Evolutionary conservation across 2,797 vertebrate species (phyloP).

Genomic region (Eurystomus glaucurus): DNA sequence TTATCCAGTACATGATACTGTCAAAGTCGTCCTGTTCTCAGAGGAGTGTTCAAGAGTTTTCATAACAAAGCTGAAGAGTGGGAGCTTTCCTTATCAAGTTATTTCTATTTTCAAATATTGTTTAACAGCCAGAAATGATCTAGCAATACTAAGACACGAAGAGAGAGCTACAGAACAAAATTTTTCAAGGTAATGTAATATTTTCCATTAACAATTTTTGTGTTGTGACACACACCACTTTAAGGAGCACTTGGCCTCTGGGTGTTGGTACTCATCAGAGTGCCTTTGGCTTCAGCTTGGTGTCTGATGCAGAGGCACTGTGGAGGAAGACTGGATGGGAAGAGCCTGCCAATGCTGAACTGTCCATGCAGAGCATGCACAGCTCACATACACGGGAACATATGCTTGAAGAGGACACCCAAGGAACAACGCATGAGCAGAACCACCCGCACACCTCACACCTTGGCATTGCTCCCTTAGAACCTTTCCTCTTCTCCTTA

Average conservation of each 20-base stretch:
- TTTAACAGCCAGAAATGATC: not conserved
- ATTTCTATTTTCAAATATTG: not conserved
- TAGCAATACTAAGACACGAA: not conserved
- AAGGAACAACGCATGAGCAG: not conserved
- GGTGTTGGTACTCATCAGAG: not conserved
- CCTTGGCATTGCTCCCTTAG: not conserved
- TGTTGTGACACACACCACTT: accelerated
- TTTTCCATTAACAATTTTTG: not conserved
- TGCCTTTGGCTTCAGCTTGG: not conserved
- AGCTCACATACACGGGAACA: not conserved
- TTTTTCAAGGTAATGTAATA: not conserved
- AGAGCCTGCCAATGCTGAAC: not conserved
- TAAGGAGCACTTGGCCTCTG: not conserved
- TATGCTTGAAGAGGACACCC: not conserved
- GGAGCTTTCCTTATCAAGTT: not conserved
- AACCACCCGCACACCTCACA: not conserved
- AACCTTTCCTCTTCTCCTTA: not conserved
- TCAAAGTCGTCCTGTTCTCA: not conserved
- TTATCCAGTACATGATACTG: not conserved
- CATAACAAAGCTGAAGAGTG: not conserved
- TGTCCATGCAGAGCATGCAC: not conserved
- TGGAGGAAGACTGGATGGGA: not conserved
- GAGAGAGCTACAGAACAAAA: not conserved
- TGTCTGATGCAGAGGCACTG: not conserved
- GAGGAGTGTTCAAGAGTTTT: not conserved